Evolutionary conservation across 2,888 invertebrate genomes (phyloP), one percentile per base, ranked within the genome.

Genomic region (Chloroclystis v-ata): DNA sequence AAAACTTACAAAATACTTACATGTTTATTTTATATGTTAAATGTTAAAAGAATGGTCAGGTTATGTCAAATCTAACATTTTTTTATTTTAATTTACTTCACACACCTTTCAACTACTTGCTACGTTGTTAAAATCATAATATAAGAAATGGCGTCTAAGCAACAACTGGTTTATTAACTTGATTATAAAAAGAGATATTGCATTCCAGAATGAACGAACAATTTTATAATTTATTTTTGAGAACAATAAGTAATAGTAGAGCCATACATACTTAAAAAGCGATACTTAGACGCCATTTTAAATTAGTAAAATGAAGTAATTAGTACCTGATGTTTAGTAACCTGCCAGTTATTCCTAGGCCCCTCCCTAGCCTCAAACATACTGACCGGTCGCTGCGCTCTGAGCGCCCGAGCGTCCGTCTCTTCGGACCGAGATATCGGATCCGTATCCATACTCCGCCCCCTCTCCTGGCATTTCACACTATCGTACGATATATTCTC

Each of bases 301-400:
- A 42, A 49, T 62, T 2, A 68, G 75, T 78, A 59, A 77, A 72
- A 74, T 67, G 75, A 64, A 72, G 61, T 61, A 63, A 84, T 86
- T 72, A 85, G 84, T 84, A 89, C 89, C 88, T 89, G 89, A 65
- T 87, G 87, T 84, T 89, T 89, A 80, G 88, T 87, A 82, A 87
- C 84, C 81, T 90, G 90, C 79, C 90, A 89, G 72, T 90, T 87
- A 82, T 84, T 83, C 75, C 82, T 87, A 59, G 89, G 86, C 52
- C 93, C 93, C 84, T 95, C 92, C 61, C 95, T 90, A 57, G 94
- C 91, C 80, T 95, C 95, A 81, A 93, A 96, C 95, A 96, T 95
- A 82, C 95, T 95, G 61, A 93, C 94, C 63, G 95, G 95, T 67
- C 95, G 89, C 75, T 93, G 94, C 48, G 67, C 63, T 61, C 82